Conservation (phyloP, 2,888 invertebrate genomes). For the Epistrophe eligans region DNA sequence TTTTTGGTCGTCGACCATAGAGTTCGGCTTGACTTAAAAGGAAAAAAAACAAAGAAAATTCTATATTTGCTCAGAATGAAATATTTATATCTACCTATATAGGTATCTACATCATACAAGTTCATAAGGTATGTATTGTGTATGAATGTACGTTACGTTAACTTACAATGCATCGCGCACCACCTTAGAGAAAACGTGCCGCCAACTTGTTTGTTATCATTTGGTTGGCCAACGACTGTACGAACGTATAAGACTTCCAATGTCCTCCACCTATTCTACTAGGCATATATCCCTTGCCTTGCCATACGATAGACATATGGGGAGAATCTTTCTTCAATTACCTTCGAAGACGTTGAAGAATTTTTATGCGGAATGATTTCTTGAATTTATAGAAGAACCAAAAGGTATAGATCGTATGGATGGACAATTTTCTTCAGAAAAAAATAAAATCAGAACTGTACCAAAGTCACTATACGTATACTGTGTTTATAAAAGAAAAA, state of each 20-base stretch:
- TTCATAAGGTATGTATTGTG: not conserved
- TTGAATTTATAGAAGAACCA: conserved; percentile 61
- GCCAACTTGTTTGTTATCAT: conserved; percentile 68
- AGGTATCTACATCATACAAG: too few relatives aligned
- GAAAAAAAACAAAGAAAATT: conserved; percentile 20
- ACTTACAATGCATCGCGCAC: conserved; percentile 47
- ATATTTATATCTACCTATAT: not conserved
- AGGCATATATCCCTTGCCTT: not conserved
- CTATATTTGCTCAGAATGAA: not conserved
- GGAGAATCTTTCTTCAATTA: conserved; percentile 65
- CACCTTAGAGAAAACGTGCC: conserved; percentile 64
- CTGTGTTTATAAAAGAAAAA: not conserved
- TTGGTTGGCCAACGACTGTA: conserved; percentile 39
- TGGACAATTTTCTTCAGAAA: conserved; percentile 21
- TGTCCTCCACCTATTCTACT: conserved; percentile 35
- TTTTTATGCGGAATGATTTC: conserved; percentile 52
- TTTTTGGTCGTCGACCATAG: conserved; percentile 3
- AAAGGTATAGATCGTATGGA: conserved; percentile 7
- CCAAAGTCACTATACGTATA: not conserved
- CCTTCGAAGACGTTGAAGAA: conserved; percentile 54
- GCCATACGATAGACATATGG: not conserved
- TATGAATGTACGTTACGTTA: not conserved
- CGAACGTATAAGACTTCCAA: not conserved
- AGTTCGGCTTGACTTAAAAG: not conserved
- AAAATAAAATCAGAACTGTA: conserved; percentile 25